Conservation (phyloP, 2,113 vertebrate genomes). For the Platysteira castanea region DNA sequence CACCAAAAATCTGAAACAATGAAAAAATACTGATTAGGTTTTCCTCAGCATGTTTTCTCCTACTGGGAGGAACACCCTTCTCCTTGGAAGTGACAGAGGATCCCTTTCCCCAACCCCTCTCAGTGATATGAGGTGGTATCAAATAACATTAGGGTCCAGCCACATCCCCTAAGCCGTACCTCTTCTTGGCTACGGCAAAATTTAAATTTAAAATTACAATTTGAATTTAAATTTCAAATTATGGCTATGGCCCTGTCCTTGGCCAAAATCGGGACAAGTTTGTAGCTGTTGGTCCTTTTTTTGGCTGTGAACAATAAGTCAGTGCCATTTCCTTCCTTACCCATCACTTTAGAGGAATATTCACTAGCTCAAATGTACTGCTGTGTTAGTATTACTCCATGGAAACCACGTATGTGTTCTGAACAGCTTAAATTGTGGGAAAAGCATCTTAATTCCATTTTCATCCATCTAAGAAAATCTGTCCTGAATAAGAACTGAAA, state of each 20-base stretch:
- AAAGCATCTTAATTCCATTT: neutral
- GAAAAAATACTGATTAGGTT: neutral
- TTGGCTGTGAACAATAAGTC: neutral
- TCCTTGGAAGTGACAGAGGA: neutral
- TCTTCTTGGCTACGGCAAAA: no score
- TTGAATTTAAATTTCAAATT: no score
- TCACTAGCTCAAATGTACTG: neutral
- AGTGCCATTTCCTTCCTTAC: neutral
- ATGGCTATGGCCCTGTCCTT: no score
- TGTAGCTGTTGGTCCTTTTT: neutral
- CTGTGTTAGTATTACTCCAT: neutral
- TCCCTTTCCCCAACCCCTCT: no score
- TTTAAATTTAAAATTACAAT: no score
- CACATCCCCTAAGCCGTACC: neutral
- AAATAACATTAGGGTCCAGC: neutral
- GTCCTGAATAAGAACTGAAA: neutral
- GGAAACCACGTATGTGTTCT: neutral
- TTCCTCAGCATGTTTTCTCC: rapidly evolving
- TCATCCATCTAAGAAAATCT: neutral
- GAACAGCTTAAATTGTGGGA: neutral
- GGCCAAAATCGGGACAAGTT: rapidly evolving
- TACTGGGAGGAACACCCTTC: neutral
- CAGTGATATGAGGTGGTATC: neutral
- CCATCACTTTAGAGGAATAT: neutral
- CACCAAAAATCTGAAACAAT: neutral